A percentile compares a stretch with the other conserved stretches of the same genome.
These are phyloP conservation scores for Acanthiza pusilla DNA, from an alignment of 2,797 vertebrate species.

Conservation along the genomic window DNA sequence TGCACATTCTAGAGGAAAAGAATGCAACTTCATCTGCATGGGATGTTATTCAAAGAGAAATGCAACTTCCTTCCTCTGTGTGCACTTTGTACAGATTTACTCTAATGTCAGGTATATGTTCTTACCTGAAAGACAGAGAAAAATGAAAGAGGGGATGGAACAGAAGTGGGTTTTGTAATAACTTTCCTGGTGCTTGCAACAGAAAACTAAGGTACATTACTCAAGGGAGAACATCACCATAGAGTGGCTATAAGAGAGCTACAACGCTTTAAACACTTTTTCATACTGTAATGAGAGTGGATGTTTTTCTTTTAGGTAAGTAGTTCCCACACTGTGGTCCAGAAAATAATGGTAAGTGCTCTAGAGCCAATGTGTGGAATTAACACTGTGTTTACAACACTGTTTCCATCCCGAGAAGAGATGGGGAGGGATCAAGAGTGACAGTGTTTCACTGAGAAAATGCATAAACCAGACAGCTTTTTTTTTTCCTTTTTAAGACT, in stretches of 20 bases:
- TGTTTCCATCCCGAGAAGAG: not conserved
- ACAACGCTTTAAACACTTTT: not conserved
- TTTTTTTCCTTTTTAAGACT: not conserved
- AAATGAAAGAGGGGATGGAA: not conserved
- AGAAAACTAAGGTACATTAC: not conserved
- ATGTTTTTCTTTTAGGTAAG: not conserved
- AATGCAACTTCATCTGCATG: not conserved
- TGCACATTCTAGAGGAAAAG: not conserved
- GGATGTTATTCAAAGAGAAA: not conserved
- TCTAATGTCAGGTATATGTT: not conserved
- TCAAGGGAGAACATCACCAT: not conserved
- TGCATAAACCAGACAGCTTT: not conserved
- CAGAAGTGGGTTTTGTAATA: not conserved
- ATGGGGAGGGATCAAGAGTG: not conserved
- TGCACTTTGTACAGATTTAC: not conserved
- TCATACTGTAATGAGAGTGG: not conserved
- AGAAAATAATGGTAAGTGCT: not conserved
- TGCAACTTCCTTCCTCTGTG: not conserved
- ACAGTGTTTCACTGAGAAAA: not conserved
- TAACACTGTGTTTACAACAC: not conserved
- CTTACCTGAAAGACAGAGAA: not conserved
- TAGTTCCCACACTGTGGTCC: not conserved
- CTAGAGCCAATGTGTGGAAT: not conserved
- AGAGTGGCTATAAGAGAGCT: not conserved
- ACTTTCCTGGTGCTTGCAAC: not conserved